These are phyloP conservation scores for Thera britannica DNA, from an alignment of 2,888 invertebrate genomes.

Conservation along the genomic window DNA sequence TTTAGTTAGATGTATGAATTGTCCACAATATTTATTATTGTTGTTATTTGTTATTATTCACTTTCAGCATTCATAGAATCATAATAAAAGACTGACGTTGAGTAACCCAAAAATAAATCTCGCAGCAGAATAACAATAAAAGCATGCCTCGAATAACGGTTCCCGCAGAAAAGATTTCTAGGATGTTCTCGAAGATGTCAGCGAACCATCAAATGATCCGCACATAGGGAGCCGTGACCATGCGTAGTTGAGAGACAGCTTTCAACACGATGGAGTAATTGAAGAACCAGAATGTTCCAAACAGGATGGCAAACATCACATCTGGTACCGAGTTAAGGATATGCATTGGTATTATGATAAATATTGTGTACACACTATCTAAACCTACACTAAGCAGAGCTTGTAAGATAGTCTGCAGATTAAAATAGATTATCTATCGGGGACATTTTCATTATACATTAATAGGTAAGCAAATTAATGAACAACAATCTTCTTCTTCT, in stretches of 20 bases:
- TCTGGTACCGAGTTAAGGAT: slow-evolving; percentile 65
- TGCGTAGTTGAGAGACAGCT: slow-evolving; percentile 52
- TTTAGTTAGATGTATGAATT: too few relatives aligned
- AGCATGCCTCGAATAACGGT: not conserved
- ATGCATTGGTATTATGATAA: slow-evolving; percentile 6
- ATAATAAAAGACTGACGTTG: too few relatives aligned
- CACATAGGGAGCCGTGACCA: slow-evolving; percentile 34
- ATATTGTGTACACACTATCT: too few relatives aligned
- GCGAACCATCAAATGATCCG: slow-evolving; percentile 38
- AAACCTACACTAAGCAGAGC: too few relatives aligned
- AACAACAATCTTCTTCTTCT: too few relatives aligned
- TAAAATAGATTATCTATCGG: too few relatives aligned
- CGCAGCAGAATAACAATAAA: not conserved
- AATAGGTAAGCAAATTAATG: too few relatives aligned
- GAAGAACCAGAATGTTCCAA: slow-evolving; percentile 72
- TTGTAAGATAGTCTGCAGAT: too few relatives aligned
- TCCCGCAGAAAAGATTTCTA: not conserved
- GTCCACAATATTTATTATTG: too few relatives aligned
- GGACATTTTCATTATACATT: too few relatives aligned
- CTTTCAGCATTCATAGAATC: too few relatives aligned
- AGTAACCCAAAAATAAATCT: not conserved
- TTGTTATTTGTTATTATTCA: too few relatives aligned
- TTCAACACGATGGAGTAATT: slow-evolving; percentile 66
- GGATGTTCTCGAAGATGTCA: not conserved
- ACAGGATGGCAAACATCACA: slow-evolving; percentile 58